Evolutionary conservation across 2,113 vertebrate genomes (phyloP).

Genomic region (Probosciger aterrimus): DNA sequence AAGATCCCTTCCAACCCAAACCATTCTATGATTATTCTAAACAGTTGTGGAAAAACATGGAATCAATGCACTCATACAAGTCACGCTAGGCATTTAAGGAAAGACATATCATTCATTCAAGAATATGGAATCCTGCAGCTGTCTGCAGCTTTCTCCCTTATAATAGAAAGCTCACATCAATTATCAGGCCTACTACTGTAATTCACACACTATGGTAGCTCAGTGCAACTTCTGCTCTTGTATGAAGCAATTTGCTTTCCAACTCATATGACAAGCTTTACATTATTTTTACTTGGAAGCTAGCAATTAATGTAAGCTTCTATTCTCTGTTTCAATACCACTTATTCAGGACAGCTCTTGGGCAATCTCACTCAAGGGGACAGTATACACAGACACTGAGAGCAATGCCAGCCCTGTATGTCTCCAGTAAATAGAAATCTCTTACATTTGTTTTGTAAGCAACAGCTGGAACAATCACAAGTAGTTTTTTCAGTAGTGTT

Average conservation of each 20-base stretch:
- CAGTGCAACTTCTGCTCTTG: background rate
- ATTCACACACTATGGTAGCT: background rate
- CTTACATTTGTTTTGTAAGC: constrained; percentile 11
- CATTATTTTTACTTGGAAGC: background rate
- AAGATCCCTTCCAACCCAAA: background rate
- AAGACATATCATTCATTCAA: background rate
- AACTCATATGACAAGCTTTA: background rate
- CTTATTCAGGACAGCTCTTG: constrained; percentile 14
- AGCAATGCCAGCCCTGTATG: background rate
- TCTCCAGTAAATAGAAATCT: background rate
- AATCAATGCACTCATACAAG: fast-evolving
- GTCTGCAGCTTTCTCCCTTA: background rate
- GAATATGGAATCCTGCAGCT: background rate
- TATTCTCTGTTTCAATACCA: background rate
- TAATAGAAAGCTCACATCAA: background rate
- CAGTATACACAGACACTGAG: background rate
- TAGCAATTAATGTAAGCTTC: background rate
- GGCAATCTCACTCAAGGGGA: constrained; percentile 27
- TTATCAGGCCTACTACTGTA: background rate
- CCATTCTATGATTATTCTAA: background rate
- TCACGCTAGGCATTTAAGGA: background rate
- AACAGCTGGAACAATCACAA: constrained; percentile 18
- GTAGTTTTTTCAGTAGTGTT: background rate
- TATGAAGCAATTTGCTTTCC: background rate
- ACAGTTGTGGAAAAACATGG: background rate